phyloP scores from a whole-genome alignment of 2,888 invertebrate species.

The Carpatolechia fugitivella region DNA sequence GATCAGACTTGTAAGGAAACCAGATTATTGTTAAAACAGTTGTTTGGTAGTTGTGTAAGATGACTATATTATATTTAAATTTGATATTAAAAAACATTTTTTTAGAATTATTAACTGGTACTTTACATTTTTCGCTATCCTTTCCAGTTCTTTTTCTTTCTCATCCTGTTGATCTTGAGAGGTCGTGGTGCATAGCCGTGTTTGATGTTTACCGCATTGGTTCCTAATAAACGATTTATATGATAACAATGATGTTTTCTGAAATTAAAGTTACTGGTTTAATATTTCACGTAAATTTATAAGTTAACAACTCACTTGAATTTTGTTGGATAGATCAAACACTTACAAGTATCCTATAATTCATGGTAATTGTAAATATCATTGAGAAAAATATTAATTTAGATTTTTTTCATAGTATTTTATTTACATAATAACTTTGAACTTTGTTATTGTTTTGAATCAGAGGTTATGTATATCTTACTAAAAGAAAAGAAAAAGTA shows the following conservation, averaged over 20 bases:
- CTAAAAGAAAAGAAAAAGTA: too few relatives aligned
- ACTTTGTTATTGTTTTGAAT: not conserved
- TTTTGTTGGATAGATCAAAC: too few relatives aligned
- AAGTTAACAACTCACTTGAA: too few relatives aligned
- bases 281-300: too few relatives aligned
- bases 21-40: too few relatives aligned
- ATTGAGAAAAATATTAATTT: not conserved
- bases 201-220: not conserved
- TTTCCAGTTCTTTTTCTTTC: constrained; percentile 62
- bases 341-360: too few relatives aligned
- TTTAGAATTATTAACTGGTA: not conserved
- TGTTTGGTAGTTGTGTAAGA: too few relatives aligned
- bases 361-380: too few relatives aligned
- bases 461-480: too few relatives aligned
- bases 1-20: too few relatives aligned
- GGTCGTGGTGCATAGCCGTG: constrained; percentile 30
- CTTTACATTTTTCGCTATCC: constrained; percentile 59
- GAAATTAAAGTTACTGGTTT: not conserved
- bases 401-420: not conserved
- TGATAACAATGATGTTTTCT: not conserved
- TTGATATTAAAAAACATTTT: too few relatives aligned
- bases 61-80: too few relatives aligned
- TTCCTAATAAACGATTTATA: not conserved
- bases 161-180: constrained; percentile 46
- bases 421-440: not conserved